phyloP scores from a whole-genome alignment of 2,113 vertebrate species.

The Elephas maximus region DNA sequence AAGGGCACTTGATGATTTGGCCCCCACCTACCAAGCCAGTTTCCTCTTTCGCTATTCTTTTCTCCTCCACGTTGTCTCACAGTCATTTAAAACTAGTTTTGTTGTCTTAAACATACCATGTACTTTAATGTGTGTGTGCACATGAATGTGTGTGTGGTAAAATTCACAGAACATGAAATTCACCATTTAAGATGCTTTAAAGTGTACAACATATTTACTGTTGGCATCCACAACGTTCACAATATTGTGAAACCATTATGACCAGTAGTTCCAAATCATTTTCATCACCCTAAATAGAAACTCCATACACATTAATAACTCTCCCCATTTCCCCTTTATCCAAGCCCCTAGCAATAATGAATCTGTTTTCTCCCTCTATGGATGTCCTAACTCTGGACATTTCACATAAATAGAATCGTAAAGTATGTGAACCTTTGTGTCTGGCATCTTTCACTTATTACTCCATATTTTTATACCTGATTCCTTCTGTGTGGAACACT shows the following conservation, averaged over 20 bases:
- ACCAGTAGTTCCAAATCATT: neutral
- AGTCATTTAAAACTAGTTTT: neutral
- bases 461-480: neutral
- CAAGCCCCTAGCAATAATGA: neutral
- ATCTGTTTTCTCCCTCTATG: too few species aligned
- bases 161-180: neutral
- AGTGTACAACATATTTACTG: neutral
- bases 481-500: neutral
- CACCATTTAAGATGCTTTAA: neutral
- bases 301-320: neutral
- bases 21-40: neutral
- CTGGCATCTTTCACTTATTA: neutral
- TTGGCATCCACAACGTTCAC: neutral
- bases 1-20: neutral
- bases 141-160: neutral
- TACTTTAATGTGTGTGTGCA: neutral
- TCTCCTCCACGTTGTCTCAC: neutral
- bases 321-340: neutral
- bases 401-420: too few species aligned
- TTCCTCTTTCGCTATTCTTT: neutral
- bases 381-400: too few species aligned
- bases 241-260: neutral
- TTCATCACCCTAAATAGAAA: neutral
- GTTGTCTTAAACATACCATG: neutral
- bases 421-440: neutral